Base-by-base conservation (phyloP, 2,888 invertebrate species). In the Molanna angustata region DNA sequence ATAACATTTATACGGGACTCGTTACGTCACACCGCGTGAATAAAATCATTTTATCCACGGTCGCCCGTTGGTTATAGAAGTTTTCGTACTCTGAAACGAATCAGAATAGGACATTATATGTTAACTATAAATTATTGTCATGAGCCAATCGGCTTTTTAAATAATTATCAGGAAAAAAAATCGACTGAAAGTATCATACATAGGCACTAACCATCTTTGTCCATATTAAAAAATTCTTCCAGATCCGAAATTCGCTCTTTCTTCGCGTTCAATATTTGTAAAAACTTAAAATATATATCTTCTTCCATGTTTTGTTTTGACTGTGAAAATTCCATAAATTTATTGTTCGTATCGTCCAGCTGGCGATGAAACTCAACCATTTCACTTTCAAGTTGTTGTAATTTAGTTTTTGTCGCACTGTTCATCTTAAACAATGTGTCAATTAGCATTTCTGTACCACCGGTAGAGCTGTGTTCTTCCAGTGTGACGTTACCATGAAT, bases 221-320 rank as follows among this genome's bases (percentile, higher is more conserved):
- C 18, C 7, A 19, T 27, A 17, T 41, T 49, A 7, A 58, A 31
- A 41, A 56, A 56, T 13, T 56, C 56, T 44, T 56, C 54, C 17
- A 54, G n/a, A 32, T 43, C 18, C 2, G 45, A 21, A 6, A 49
- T 44, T 16, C 35, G 49, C 13, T 52, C 37, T 18, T 58, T 58
- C 39, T 58, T 58, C 9, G 47, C 18, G 18, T 58, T 58, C 11
- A 58, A 22, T 13, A 58, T 13, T n/a, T 32, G 11, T 2, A 54
- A 22, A 44, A 54, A 56, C 42, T 54, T 58, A n/a, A 14, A 21
- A 40, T 52, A 52, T 13, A 58, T 19, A 18, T 58, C 58, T 16
- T 54, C 18, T 32, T 58, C 58, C 58, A 58, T 58, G 17, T 49
- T 16, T 6, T 20, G 48, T 39, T 58, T 58, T 27, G 49, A 20